Evolutionary conservation across 2,888 invertebrate species (phyloP).

Genomic region (Orchesella flavescens): DNA sequence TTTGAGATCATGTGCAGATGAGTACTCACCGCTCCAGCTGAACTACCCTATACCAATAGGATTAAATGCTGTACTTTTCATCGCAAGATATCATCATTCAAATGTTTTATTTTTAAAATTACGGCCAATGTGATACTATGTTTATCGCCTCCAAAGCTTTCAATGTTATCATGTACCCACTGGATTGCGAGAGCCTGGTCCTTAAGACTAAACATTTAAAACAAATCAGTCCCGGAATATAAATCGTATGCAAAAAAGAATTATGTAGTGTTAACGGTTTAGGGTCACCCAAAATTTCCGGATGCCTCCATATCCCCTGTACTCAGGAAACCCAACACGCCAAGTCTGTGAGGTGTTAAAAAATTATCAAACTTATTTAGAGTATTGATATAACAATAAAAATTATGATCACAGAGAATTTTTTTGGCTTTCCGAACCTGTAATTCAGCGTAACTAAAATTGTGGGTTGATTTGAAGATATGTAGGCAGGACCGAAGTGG

Average conservation of each 20-base stretch:
- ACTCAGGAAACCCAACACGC: slow-evolving; percentile 11
- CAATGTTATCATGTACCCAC: slow-evolving; percentile 29
- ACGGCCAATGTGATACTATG: not conserved
- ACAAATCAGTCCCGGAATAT: too few species aligned
- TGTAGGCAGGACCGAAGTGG: slow-evolving; percentile 65
- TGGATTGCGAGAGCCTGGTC: slow-evolving; percentile 10
- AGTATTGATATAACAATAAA: too few species aligned
- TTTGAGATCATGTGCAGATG: slow-evolving; percentile 57
- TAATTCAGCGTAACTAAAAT: slow-evolving; percentile 66
- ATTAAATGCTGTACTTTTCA: not conserved
- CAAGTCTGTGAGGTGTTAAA: too few species aligned
- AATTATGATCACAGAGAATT: too few species aligned
- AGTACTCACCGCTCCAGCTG: slow-evolving; percentile 24
- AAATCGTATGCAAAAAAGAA: too few species aligned
- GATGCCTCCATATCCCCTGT: slow-evolving; percentile 19
- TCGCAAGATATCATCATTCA: too few species aligned
- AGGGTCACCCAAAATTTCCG: slow-evolving; percentile 36
- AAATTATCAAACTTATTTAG: too few species aligned
- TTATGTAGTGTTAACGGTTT: too few species aligned
- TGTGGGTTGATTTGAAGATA: slow-evolving; percentile 60
- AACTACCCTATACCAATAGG: not conserved
- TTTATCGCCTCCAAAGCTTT: slow-evolving; percentile 1
- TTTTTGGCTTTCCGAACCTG: too few species aligned
- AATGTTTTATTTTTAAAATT: too few species aligned
- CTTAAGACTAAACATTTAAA: too few species aligned